Conservation (phyloP, 2,888 invertebrate genomes). For the Andricus quercusramuli region DNA sequence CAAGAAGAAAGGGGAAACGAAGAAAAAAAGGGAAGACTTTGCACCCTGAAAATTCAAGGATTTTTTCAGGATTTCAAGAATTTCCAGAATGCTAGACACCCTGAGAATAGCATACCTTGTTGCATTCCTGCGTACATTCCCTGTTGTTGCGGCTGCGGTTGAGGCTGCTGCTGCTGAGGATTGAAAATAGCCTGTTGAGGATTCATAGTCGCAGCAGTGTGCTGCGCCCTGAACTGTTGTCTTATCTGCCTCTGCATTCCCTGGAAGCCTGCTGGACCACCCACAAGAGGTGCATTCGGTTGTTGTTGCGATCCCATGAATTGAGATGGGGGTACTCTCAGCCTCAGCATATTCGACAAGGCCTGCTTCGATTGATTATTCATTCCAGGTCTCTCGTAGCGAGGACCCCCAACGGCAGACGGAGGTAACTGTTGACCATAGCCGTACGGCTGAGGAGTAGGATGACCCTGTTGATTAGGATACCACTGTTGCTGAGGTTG, state of each 20-base stretch:
- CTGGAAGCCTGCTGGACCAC: slow-evolving; percentile 73
- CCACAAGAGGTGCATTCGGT: slow-evolving; percentile 69
- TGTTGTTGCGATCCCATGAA: slow-evolving; percentile 76
- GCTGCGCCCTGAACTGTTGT: slow-evolving; percentile 75
- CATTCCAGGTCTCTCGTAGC: slow-evolving; percentile 79
- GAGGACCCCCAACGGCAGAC: slow-evolving; percentile 69
- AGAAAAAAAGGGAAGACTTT: too few species aligned
- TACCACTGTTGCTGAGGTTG: slow-evolving; percentile 79
- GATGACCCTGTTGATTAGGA: slow-evolving; percentile 72
- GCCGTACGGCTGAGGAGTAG: slow-evolving; percentile 76
- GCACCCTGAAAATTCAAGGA: too few species aligned
- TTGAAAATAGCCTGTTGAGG: slow-evolving; percentile 80
- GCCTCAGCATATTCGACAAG: slow-evolving; percentile 90
- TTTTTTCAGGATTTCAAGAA: too few species aligned
- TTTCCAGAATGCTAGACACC: too few species aligned
- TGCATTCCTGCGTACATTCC: slow-evolving; percentile 83
- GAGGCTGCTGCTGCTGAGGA: slow-evolving; percentile 79
- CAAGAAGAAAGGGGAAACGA: too few species aligned
- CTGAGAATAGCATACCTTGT: slow-evolving; percentile 70
- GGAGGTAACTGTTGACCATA: slow-evolving; percentile 80
- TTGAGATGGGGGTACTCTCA: slow-evolving; percentile 84
- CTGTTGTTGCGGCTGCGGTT: slow-evolving; percentile 80
- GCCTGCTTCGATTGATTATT: slow-evolving; percentile 90
- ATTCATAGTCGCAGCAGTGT: slow-evolving; percentile 76
- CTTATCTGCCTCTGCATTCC: slow-evolving; percentile 78